Evolutionary conservation across 2,888 invertebrate genomes (phyloP).

Genomic region (Troglohyphantes excavatus): DNA sequence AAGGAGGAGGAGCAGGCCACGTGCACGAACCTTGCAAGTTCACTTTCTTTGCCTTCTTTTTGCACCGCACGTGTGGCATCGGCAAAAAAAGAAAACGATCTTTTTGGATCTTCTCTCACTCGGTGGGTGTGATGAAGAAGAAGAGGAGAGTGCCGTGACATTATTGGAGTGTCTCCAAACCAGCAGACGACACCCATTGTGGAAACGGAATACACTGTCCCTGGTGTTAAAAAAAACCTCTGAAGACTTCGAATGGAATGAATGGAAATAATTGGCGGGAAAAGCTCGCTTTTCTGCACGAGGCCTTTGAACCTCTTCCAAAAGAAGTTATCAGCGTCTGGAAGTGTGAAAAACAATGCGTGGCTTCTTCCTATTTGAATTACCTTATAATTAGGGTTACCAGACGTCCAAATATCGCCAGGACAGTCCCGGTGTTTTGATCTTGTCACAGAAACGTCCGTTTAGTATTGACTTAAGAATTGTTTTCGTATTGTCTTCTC

Average conservation of each 20-base stretch:
- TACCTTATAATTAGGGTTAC: too few species aligned
- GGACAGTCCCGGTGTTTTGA: too few species aligned
- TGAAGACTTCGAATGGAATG: neutral
- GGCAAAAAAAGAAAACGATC: neutral
- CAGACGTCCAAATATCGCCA: too few species aligned
- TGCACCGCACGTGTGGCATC: constrained; percentile 32
- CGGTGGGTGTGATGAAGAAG: neutral
- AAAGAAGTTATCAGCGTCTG: neutral
- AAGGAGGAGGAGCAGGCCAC: neutral
- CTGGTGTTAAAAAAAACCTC: constrained; percentile 3
- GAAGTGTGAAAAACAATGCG: neutral
- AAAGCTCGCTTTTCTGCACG: neutral
- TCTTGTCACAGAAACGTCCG: too few species aligned
- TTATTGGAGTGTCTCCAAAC: constrained; percentile 47
- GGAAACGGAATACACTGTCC: neutral
- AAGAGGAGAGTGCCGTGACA: constrained; percentile 37
- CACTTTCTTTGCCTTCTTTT: neutral
- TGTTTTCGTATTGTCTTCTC: too few species aligned
- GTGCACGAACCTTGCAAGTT: constrained; percentile 10
- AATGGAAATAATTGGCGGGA: constrained; percentile 21
- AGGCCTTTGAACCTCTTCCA: neutral
- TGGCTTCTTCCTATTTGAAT: too few species aligned
- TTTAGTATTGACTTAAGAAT: too few species aligned
- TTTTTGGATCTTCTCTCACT: neutral
- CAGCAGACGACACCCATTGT: neutral